Evolutionary conservation across 2,797 vertebrate species (phyloP).

Genomic region (Cyprinella venusta): DNA sequence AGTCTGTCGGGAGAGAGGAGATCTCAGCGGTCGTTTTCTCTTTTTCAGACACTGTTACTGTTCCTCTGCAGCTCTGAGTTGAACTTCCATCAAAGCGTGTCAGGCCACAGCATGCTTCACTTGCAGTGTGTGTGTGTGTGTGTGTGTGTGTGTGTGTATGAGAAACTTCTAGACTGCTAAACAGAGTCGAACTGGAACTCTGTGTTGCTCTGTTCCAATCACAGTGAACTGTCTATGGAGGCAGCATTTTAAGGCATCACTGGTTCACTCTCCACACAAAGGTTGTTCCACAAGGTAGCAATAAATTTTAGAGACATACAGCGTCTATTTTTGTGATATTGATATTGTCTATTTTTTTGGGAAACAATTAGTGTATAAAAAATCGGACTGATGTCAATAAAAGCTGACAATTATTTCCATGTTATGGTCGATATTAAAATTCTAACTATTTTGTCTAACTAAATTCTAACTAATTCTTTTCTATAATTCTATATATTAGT

Average conservation of each 20-base stretch:
- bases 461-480: not conserved
- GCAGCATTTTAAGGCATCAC: conserved; percentile 10
- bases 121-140: not conserved
- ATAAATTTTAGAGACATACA: not conserved
- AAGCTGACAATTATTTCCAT: not conserved
- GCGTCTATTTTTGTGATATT: not conserved
- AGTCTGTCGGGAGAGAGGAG: conserved; percentile 22
- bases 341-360: not conserved
- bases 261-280: not conserved
- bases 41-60: conserved; percentile 26
- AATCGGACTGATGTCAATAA: not conserved
- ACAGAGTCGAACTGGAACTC: not conserved
- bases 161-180: conserved; percentile 17
- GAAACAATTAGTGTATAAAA: not conserved
- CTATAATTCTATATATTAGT: no score
- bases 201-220: not conserved
- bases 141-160: not conserved
- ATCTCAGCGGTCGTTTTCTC: conserved; percentile 28
- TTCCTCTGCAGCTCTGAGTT: conserved; percentile 27
- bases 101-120: conserved; percentile 30
- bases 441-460: not conserved
- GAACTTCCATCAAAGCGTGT: conserved; percentile 36
- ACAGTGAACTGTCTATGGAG: not conserved
- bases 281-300: not conserved
- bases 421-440: not conserved